Evolutionary conservation across 1,140 invertebrate species (phyloP).

Genomic region (Acyrthosiphon pisum): DNA sequence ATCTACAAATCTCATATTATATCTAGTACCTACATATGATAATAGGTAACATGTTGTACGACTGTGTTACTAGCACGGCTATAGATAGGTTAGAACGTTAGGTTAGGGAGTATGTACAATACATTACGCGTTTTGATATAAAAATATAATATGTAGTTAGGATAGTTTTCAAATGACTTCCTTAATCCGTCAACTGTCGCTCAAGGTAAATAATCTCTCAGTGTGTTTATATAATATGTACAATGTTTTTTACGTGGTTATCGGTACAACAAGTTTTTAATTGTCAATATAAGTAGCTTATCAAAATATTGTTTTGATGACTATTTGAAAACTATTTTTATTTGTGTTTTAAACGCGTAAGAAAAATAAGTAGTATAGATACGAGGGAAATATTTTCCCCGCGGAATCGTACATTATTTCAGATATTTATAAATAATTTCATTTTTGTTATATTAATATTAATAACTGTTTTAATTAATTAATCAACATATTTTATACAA

Average conservation of each 20-base stretch:
- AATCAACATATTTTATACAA: no score
- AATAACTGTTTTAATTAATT: no score
- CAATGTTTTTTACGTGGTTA: not conserved
- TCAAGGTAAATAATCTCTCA: not conserved
- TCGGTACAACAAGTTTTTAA: not conserved
- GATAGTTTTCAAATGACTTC: not conserved
- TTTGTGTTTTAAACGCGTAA: not conserved
- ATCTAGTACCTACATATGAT: not conserved
- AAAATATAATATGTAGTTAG: not conserved
- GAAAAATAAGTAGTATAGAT: not conserved
- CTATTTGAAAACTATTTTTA: not conserved
- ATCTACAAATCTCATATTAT: not conserved
- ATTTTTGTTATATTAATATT: no score
- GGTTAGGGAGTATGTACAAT: not conserved
- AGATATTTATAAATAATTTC: not conserved
- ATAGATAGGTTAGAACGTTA: no score
- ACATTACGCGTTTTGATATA: not conserved
- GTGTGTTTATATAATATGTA: not conserved
- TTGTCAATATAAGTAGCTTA: not conserved
- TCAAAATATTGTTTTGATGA: not conserved
- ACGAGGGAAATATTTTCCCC: not conserved
- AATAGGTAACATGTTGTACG: not conserved
- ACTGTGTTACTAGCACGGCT: no score
- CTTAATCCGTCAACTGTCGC: not conserved
- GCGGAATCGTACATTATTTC: not conserved